These are phyloP conservation scores for Trichopria drosophilae DNA, from an alignment of 2,888 invertebrate species.

Conservation along the genomic window DNA sequence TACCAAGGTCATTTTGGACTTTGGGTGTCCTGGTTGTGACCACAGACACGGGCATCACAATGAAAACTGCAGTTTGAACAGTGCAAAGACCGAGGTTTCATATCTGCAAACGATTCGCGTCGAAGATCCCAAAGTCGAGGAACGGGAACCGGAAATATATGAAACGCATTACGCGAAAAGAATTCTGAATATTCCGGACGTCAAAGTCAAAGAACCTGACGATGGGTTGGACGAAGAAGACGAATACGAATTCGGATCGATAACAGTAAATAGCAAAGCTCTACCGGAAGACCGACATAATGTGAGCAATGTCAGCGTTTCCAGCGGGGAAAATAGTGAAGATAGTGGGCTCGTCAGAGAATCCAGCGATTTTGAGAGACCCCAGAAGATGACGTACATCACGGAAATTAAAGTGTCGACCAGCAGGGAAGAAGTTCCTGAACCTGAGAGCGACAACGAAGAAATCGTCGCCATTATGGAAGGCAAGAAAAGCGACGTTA, in stretches of 20 bases:
- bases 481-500: constrained; percentile 28
- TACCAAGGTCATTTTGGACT: constrained; percentile 44
- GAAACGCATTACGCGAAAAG: constrained; percentile 43
- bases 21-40: constrained; percentile 49
- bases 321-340: constrained; percentile 53
- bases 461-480: constrained; percentile 39
- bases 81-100: background rate
- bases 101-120: constrained; percentile 19
- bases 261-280: constrained; percentile 46
- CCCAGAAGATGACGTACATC: constrained; percentile 64
- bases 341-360: constrained; percentile 51
- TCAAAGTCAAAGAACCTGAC: constrained; percentile 30
- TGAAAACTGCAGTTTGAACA: constrained; percentile 30
- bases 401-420: constrained; percentile 73
- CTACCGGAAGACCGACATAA: constrained; percentile 44
- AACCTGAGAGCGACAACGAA: constrained; percentile 31
- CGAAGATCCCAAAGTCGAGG: constrained; percentile 12
- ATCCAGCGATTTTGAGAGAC: constrained; percentile 46
- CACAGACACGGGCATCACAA: constrained; percentile 38
- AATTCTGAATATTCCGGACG: constrained; percentile 35
- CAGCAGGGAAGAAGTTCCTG: constrained; percentile 42
- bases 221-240: constrained; percentile 40
- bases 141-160: constrained; percentile 21
- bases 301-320: constrained; percentile 53
- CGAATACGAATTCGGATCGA: constrained; percentile 47